Evolutionary conservation across 2,113 vertebrate genomes (phyloP), one percentile per base, ranked within the genome.

Genomic region (Paracanthobrama guichenoti): DNA sequence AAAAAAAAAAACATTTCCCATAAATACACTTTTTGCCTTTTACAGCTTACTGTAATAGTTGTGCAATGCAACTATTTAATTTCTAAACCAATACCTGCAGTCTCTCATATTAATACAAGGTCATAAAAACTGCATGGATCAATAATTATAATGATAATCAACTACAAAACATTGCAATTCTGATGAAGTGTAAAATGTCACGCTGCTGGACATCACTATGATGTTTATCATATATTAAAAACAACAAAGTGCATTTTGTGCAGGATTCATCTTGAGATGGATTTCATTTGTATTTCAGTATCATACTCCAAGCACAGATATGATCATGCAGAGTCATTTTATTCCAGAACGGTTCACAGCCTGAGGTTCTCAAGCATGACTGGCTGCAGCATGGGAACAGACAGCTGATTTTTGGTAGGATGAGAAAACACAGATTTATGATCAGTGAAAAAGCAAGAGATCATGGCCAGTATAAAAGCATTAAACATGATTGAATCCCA

Each of bases 351-450:
- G 79, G 55, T 84, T 79, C 76, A 86, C 79, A 84, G 85, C 87
- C 86, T 59, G 26, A 0, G 88, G 90, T 62, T 87, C 90, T 91
- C 86, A 91, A 90, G 91, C 91, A 90, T 72, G 86, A 86, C 89
- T 91, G 89, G 89, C 91, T 88, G 88, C 88, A 86, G 88, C 91
- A 86, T 87, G 87, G 50, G 86, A 77, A 73, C 86, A 83, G 84
- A 85, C 84, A 86, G 92, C 89, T 92, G 90, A 91, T 90, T 88
- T 87, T 86, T 80, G 55, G 59, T 75, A 79, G 82, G 85, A 79
- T 53, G 89, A 66, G 55, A 73, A 75, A 78, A 84, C 35, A n/a
- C 76, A 48, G 42, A 80, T 80, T 48, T 50, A 26, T 26, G 24
- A 48, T 80, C 24, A 48, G 60, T 31, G 39, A 80, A 44, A 48